Conservation (phyloP, 2,113 vertebrate genomes). For the Mesoclemmys tuberculata region DNA sequence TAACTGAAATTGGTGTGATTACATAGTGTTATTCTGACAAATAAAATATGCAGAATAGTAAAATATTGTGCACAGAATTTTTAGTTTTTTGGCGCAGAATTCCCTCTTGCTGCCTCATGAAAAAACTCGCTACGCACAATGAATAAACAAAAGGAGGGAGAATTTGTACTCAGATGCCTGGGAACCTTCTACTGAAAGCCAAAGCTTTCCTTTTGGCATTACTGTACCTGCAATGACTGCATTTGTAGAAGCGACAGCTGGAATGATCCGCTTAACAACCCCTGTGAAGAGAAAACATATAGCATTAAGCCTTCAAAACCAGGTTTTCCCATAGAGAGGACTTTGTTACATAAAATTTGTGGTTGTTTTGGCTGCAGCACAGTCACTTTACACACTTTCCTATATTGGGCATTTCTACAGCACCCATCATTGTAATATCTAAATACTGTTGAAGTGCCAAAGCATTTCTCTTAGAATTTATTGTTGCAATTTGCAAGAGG, state of each 20-base stretch:
- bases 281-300: conserved; percentile 77
- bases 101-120: neutral
- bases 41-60: too few species aligned
- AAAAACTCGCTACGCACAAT: neutral
- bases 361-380: neutral
- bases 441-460: neutral
- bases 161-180: neutral
- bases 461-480: neutral
- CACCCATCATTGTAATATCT: neutral
- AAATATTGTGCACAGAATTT: too few species aligned
- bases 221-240: conserved; percentile 94
- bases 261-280: conserved; percentile 96
- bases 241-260: conserved; percentile 97
- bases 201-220: neutral
- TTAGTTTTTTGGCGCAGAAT: too few species aligned
- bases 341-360: neutral
- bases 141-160: neutral
- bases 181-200: neutral
- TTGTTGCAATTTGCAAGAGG: neutral
- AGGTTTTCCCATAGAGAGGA: rapidly evolving
- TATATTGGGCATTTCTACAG: neutral
- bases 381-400: neutral
- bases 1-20: too few species aligned
- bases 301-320: neutral
- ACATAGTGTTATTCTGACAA: too few species aligned